Evolutionary conservation across 1,140 invertebrate species (phyloP).

Genomic region (Acromyrmex charruanus): DNA sequence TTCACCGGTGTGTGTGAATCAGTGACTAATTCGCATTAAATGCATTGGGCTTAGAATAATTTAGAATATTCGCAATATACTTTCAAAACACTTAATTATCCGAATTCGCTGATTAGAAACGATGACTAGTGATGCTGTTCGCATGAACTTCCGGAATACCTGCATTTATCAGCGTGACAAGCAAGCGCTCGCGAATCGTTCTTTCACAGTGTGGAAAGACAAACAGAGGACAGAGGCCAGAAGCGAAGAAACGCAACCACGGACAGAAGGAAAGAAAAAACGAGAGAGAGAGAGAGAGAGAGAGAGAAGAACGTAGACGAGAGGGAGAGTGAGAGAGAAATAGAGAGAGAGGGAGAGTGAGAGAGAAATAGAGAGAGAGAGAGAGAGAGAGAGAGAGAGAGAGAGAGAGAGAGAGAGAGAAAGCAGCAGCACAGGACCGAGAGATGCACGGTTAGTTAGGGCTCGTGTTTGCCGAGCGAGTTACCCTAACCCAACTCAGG

Average conservation of each 20-base stretch:
- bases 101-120: slow-evolving; percentile 50
- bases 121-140: slow-evolving; percentile 52
- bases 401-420: slow-evolving; percentile 51
- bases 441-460: slow-evolving; percentile 86
- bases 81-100: slow-evolving; percentile 43
- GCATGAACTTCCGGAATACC: slow-evolving; percentile 62
- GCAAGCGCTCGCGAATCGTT: slow-evolving; percentile 76
- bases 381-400: slow-evolving; percentile 35
- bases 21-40: slow-evolving; percentile 18
- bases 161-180: slow-evolving; percentile 68
- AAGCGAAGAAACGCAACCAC: slow-evolving; percentile 68
- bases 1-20: neutral
- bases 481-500: slow-evolving; percentile 86
- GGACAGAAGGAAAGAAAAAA: slow-evolving; percentile 49
- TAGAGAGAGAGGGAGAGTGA: slow-evolving; percentile 52
- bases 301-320: neutral
- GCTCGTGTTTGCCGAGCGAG: slow-evolving; percentile 86
- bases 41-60: slow-evolving; percentile 23
- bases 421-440: slow-evolving; percentile 73
- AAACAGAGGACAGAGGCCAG: slow-evolving; percentile 80
- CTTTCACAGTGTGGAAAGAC: slow-evolving; percentile 81
- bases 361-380: slow-evolving; percentile 34
- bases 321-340: neutral
- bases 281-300: slow-evolving; percentile 50
- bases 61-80: neutral